Evolutionary conservation across 2,797 vertebrate species (phyloP).

Genomic region (Peromyscus melanophrys): DNA sequence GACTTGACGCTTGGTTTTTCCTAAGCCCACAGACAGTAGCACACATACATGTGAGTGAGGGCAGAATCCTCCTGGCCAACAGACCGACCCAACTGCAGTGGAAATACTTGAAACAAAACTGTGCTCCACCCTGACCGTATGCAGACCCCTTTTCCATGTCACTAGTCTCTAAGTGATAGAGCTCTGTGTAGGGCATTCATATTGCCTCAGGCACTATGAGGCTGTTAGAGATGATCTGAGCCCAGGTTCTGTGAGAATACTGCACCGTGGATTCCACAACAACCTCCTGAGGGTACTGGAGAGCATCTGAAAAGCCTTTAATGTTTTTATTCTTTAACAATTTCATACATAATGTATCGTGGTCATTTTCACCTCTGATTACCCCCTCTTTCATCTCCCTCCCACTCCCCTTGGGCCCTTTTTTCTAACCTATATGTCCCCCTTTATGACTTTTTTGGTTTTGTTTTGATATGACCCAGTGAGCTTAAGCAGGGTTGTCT

Average conservation of each 20-base stretch:
- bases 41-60: rapidly evolving
- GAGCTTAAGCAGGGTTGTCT: background rate
- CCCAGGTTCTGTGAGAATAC: background rate
- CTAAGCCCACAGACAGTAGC: background rate
- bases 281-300: too few species aligned
- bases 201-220: too few species aligned
- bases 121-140: background rate
- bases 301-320: too few species aligned
- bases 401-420: background rate
- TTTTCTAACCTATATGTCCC: background rate
- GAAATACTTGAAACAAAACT: background rate
- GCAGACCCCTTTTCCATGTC: background rate
- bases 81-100: background rate
- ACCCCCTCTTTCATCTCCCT: background rate
- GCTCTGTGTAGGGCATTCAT: too few species aligned
- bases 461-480: background rate
- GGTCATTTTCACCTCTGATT: background rate
- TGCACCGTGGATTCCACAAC: background rate
- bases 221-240: background rate
- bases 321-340: background rate
- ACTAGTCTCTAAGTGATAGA: background rate
- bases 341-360: background rate
- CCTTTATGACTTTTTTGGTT: background rate
- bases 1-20: background rate
- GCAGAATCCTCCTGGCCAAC: background rate